Evolutionary conservation across 2,888 invertebrate species (phyloP).

Genomic region (Cheilosia soror): DNA sequence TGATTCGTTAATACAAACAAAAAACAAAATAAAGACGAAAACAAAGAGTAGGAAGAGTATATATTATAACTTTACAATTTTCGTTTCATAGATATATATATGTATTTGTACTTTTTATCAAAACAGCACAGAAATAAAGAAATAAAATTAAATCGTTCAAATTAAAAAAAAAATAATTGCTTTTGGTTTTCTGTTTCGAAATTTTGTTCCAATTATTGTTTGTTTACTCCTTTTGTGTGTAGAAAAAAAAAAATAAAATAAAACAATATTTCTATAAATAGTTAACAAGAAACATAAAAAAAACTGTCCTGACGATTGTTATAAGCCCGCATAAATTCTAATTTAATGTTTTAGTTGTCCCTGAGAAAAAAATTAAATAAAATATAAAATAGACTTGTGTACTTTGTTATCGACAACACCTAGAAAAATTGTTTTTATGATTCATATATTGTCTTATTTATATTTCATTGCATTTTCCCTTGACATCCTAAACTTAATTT

Average conservation of each 20-base stretch:
- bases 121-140: conserved; percentile 18
- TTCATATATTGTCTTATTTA: conserved; percentile 15
- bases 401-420: conserved; percentile 71
- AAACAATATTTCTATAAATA: neutral
- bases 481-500: conserved; percentile 49
- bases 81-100: conserved; percentile 46
- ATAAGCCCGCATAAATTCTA: neutral
- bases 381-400: conserved; percentile 14
- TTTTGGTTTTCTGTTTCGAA: conserved; percentile 42
- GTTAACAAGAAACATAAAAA: conserved; percentile 11
- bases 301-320: conserved; percentile 36
- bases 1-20: conserved; percentile 36
- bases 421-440: conserved; percentile 12
- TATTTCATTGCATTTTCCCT: conserved; percentile 71
- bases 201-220: conserved; percentile 36
- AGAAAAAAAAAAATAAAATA: conserved; percentile 6
- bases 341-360: conserved; percentile 4
- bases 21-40: conserved; percentile 25
- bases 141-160: neutral
- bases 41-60: neutral
- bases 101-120: neutral
- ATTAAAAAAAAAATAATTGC: neutral
- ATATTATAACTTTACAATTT: conserved; percentile 52
- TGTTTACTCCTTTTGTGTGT: conserved; percentile 36
- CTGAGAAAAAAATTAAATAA: neutral